phyloP scores from a whole-genome alignment of 2,113 vertebrate genomes.

The Myiopsitta monachus region DNA sequence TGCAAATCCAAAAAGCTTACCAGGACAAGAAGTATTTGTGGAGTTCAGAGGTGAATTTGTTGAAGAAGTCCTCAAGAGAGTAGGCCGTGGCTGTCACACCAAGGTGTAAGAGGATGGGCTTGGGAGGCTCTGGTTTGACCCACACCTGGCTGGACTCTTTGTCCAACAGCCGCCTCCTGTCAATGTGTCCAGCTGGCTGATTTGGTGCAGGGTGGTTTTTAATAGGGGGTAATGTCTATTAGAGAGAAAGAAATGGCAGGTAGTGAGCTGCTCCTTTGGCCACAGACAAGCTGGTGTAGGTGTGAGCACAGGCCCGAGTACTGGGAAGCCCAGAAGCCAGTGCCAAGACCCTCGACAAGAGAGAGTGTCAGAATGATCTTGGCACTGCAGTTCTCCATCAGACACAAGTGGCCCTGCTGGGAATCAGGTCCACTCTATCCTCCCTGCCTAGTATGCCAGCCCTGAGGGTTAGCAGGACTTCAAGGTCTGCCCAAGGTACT shows the following conservation, averaged over 20 bases:
- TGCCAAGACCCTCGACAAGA: neutral
- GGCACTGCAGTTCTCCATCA: neutral
- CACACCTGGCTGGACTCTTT: conserved; percentile 7
- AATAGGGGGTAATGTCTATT: conserved; percentile 86
- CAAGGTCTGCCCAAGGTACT: neutral
- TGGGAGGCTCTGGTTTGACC: conserved; percentile 75
- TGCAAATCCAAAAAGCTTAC: conserved; percentile 59
- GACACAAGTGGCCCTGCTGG: neutral
- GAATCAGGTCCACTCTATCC: neutral
- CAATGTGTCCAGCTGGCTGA: conserved; percentile 39
- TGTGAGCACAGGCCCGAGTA: neutral
- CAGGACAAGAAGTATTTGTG: conserved; percentile 70
- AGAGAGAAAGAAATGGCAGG: neutral
- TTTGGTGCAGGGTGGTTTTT: conserved; percentile 37
- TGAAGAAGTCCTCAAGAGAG: conserved; percentile 72
- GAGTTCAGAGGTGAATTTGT: conserved; percentile 72
- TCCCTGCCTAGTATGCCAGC: neutral
- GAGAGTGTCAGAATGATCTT: neutral
- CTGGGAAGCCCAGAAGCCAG: neutral
- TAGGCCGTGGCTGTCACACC: conserved; percentile 83
- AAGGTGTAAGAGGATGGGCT: conserved; percentile 78
- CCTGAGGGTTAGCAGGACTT: neutral
- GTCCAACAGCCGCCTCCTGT: conserved; percentile 27
- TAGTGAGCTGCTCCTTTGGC: neutral
- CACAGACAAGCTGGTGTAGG: neutral